Evolutionary conservation across 2,888 invertebrate species (phyloP).

Genomic region (Drosophila emarginata): DNA sequence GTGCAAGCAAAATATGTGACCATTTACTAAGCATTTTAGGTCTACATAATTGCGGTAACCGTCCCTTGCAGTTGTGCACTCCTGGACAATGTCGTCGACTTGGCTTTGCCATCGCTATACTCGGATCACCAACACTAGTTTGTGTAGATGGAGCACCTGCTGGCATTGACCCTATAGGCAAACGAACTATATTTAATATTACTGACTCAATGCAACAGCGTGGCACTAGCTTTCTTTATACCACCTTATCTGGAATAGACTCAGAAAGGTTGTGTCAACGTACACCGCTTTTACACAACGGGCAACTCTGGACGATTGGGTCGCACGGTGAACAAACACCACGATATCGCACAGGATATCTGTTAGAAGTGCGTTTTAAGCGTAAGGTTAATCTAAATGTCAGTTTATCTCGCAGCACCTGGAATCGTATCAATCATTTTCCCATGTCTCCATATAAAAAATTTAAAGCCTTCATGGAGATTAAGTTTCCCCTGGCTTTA

Average conservation of each 20-base stretch:
- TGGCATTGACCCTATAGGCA: slow-evolving; percentile 56
- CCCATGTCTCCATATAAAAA: slow-evolving; percentile 55
- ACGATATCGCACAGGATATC: slow-evolving; percentile 44
- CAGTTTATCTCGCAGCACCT: slow-evolving; percentile 38
- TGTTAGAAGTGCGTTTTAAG: slow-evolving; percentile 59
- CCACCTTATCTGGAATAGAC: slow-evolving; percentile 84
- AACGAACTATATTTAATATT: slow-evolving; percentile 80
- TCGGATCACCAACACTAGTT: slow-evolving; percentile 51
- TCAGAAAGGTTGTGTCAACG: slow-evolving; percentile 52
- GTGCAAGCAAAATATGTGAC: slow-evolving; percentile 25
- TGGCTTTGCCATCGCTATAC: slow-evolving; percentile 51
- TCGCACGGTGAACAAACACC: not conserved
- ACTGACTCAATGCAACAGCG: slow-evolving; percentile 42
- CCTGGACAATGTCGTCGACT: slow-evolving; percentile 54
- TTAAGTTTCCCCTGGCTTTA: slow-evolving; percentile 55
- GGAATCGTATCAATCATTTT: slow-evolving; percentile 53
- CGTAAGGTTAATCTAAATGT: slow-evolving; percentile 50
- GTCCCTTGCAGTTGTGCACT: slow-evolving; percentile 34
- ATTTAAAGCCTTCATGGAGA: slow-evolving; percentile 53
- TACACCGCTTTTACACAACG: slow-evolving; percentile 38
- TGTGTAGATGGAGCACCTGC: slow-evolving; percentile 56
- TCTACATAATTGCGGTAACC: slow-evolving; percentile 38
- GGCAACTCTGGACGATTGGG: slow-evolving; percentile 47
- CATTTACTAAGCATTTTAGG: slow-evolving; percentile 55
- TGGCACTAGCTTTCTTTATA: slow-evolving; percentile 53